phyloP scores from a whole-genome alignment of 2,113 vertebrate genomes.

The Ameiurus melas region DNA sequence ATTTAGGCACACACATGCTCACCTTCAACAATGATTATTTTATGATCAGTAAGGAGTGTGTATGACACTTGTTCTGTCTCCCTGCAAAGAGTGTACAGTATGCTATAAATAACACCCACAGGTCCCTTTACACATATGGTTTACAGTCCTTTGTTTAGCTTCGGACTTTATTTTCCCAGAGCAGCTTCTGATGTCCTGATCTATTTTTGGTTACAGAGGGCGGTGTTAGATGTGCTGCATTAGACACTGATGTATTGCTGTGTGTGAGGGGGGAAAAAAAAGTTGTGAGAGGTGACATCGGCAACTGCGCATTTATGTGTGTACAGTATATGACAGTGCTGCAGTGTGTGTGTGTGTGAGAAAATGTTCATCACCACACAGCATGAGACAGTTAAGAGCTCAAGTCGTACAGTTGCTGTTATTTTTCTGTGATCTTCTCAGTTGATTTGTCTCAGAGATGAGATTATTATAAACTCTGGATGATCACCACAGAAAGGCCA shows the following conservation, averaged over 20 bases:
- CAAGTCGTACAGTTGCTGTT: not conserved
- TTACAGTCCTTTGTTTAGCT: slow-evolving; percentile 19
- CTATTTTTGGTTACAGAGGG: slow-evolving; percentile 12
- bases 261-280: not conserved
- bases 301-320: not conserved
- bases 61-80: slow-evolving; percentile 60
- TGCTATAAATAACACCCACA: slow-evolving; percentile 67
- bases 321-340: not conserved
- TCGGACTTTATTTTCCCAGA: slow-evolving; percentile 1
- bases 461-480: not conserved
- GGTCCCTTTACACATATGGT: not conserved
- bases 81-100: slow-evolving; percentile 43
- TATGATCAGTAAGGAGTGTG: slow-evolving; percentile 53
- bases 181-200: slow-evolving; percentile 13
- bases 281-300: not conserved
- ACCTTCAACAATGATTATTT: slow-evolving; percentile 56
- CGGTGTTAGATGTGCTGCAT: slow-evolving; percentile 19
- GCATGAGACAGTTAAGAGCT: not conserved
- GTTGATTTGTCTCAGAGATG: not conserved
- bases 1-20: not conserved
- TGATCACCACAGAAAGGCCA: not conserved
- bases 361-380: slow-evolving; percentile 1
- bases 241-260: slow-evolving; percentile 25
- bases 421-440: not conserved
- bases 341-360: not conserved